These are phyloP conservation scores for Chaunax sp. DNA, from an alignment of 2,797 vertebrate genomes.

Conservation along the genomic window DNA sequence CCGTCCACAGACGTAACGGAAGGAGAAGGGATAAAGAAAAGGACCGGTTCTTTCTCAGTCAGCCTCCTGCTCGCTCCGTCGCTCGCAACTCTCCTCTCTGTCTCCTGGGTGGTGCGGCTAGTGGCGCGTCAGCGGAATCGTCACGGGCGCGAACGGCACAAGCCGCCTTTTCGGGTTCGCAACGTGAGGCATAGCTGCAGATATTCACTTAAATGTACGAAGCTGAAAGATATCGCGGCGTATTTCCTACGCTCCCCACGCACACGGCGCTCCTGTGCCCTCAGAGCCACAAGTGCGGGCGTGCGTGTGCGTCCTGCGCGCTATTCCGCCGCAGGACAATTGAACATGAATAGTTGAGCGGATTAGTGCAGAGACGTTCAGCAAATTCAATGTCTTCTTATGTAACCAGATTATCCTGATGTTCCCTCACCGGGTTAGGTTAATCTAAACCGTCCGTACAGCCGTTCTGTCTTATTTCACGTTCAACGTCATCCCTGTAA, in stretches of 20 bases:
- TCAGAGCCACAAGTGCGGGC: slow-evolving; percentile 78
- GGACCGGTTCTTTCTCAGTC: slow-evolving; percentile 41
- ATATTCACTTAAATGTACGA: slow-evolving; percentile 20
- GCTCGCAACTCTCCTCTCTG: slow-evolving; percentile 39
- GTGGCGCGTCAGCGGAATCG: slow-evolving; percentile 78
- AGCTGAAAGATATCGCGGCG: not conserved
- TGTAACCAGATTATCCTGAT: slow-evolving; percentile 63
- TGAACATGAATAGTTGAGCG: slow-evolving; percentile 52
- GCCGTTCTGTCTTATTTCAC: slow-evolving; percentile 29
- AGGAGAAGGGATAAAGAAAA: slow-evolving; percentile 44
- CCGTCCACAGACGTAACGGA: slow-evolving; percentile 44
- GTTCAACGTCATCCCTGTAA: slow-evolving; percentile 62
- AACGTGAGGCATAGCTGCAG: slow-evolving; percentile 58
- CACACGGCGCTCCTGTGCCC: slow-evolving; percentile 13
- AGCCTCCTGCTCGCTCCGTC: slow-evolving; percentile 40
- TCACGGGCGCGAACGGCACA: slow-evolving; percentile 61
- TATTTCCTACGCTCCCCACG: not conserved
- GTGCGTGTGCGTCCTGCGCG: slow-evolving; percentile 13
- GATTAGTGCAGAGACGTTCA: slow-evolving; percentile 67
- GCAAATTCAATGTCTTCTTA: slow-evolving; percentile 67
- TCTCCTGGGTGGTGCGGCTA: slow-evolving; percentile 69
- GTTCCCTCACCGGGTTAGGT: slow-evolving; percentile 45
- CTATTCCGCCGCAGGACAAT: slow-evolving; percentile 50
- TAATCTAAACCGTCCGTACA: slow-evolving; percentile 7
- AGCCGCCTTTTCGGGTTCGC: slow-evolving; percentile 54